phyloP scores from a whole-genome alignment of 2,888 invertebrate species.

The Piscicola geometra region DNA sequence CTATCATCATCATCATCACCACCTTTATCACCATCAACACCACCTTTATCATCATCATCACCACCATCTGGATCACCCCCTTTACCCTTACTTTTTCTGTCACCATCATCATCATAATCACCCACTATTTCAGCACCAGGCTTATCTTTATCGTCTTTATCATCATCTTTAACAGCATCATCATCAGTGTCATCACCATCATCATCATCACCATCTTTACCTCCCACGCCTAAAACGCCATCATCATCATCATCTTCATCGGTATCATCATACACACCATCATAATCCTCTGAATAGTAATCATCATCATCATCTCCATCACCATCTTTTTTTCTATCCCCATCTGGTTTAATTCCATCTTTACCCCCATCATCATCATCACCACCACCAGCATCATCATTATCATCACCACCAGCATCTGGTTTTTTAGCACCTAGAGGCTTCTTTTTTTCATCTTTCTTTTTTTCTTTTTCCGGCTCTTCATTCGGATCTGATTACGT shows the following conservation, averaged over 20 bases:
- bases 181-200: neutral
- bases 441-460: neutral
- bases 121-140: neutral
- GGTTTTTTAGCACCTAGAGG: no score
- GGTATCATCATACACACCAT: no score
- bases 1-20: constrained; percentile 11
- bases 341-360: constrained; percentile 13
- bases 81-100: neutral
- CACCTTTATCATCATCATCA: constrained; percentile 25
- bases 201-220: neutral
- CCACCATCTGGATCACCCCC: neutral
- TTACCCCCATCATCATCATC: constrained; percentile 14
- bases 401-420: neutral
- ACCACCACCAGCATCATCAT: constrained; percentile 4
- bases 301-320: constrained; percentile 13
- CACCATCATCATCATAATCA: constrained; percentile 13
- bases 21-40: constrained; percentile 21
- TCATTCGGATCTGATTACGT: constrained; percentile 6
- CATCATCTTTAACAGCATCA: neutral
- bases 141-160: neutral
- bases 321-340: neutral
- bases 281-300: neutral
- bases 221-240: neutral
- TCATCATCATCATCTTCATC: neutral
- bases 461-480: constrained; percentile 2